phyloP scores from a whole-genome alignment of 2,888 invertebrate genomes.

The Erebia aethiops region DNA sequence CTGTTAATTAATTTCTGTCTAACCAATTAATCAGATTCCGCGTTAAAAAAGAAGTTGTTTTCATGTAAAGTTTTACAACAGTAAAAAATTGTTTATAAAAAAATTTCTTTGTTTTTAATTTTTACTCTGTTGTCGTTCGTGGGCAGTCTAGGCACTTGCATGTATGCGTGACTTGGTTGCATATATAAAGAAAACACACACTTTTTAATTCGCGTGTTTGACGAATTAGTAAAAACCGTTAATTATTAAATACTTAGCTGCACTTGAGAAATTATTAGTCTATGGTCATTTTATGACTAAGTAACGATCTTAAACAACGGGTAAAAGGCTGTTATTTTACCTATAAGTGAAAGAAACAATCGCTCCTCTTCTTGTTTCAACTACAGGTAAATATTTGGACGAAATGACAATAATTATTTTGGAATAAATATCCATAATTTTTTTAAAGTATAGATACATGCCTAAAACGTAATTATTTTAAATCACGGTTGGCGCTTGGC shows the following conservation, averaged over 20 bases:
- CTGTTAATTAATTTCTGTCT: conserved; percentile 14
- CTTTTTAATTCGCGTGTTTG: conserved; percentile 31
- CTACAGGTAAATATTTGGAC: no score
- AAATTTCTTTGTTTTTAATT: conserved; percentile 6
- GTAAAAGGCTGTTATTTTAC: conserved; percentile 29
- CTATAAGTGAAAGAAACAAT: no score
- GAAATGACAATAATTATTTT: no score
- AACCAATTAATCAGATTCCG: conserved; percentile 18
- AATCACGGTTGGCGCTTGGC: no score
- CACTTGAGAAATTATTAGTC: conserved; percentile 8
- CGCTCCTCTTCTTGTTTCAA: no score
- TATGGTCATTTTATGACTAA: conserved; percentile 6
- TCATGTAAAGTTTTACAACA: conserved; percentile 4
- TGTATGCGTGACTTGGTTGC: conserved; percentile 19
- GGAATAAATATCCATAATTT: no score
- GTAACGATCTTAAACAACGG: conserved; percentile 10
- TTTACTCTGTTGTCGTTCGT: conserved; percentile 5
- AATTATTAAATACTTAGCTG: conserved; percentile 14
- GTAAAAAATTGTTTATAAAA: background rate
- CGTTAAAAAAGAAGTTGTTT: conserved; percentile 17
- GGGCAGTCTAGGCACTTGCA: conserved; percentile 5
- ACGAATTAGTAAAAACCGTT: conserved; percentile 24
- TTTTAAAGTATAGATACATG: no score
- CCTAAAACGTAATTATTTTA: no score
- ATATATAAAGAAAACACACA: conserved; percentile 9